Percentiles rank a stretch among this genome's conserved stretches.
Conservation (phyloP, 2,113 vertebrate species). For the Centrocercus urophasianus region DNA sequence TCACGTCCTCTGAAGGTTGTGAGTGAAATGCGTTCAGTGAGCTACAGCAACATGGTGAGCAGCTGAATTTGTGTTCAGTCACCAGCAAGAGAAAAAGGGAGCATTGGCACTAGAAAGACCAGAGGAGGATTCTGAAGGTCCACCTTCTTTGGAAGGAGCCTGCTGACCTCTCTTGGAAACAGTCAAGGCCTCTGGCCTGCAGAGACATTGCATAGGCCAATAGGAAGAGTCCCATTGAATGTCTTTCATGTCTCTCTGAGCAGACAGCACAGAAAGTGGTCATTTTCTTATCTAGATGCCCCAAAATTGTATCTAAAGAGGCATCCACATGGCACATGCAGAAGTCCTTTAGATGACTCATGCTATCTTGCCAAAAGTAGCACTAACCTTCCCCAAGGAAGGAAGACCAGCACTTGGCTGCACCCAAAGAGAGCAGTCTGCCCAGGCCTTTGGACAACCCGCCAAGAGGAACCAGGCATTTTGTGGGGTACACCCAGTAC, state of each 20-base stretch:
- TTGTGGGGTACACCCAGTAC: not conserved
- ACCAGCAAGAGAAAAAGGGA: not conserved
- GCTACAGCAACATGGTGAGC: not conserved
- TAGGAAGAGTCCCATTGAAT: not conserved
- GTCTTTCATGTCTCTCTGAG: not conserved
- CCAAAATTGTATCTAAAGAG: not conserved
- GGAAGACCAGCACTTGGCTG: not conserved
- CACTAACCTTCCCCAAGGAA: not conserved
- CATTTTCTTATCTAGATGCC: not conserved
- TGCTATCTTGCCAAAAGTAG: not conserved
- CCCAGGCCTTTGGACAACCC: not conserved
- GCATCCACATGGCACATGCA: not conserved
- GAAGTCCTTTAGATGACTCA: not conserved
- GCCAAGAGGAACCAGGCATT: not conserved
- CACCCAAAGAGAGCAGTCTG: not conserved
- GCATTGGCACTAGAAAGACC: not conserved
- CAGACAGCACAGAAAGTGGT: not conserved
- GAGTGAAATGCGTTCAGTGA: not conserved
- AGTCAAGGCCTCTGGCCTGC: rapidly evolving
- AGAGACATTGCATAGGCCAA: not conserved
- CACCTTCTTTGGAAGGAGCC: not conserved
- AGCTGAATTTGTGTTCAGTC: not conserved
- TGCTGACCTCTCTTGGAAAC: not conserved
- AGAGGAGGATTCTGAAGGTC: not conserved
- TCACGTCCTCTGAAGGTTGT: not conserved